Conservation (phyloP, 2,113 vertebrate species). For the Dendrocopos noguchii region DNA sequence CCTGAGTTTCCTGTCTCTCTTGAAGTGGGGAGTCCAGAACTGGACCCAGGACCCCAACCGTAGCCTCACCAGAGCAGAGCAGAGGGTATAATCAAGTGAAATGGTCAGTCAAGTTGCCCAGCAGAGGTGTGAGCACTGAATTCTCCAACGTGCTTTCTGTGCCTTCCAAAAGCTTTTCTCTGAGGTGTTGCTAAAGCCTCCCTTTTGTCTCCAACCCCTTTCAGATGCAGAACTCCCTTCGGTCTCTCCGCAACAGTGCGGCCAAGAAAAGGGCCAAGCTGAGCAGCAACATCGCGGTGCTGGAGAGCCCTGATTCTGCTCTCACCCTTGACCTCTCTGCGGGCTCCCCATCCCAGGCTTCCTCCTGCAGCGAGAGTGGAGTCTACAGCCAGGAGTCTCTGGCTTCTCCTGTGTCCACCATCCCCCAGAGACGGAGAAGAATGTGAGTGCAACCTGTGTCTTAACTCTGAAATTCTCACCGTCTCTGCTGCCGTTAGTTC, state of each 20-base stretch:
- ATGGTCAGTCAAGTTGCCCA: no score
- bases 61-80: no score
- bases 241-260: constrained; percentile 87
- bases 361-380: constrained; percentile 84
- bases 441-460: constrained; percentile 30
- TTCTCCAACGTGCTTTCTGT: no score
- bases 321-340: constrained; percentile 74
- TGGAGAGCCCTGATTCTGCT: constrained; percentile 85
- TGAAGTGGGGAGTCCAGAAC: no score
- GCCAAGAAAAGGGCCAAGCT: constrained; percentile 92
- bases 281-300: constrained; percentile 77
- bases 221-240: constrained; percentile 91
- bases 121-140: no score
- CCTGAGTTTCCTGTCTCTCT: no score
- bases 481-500: neutral
- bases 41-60: no score
- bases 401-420: constrained; percentile 75
- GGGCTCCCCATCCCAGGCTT: constrained; percentile 76
- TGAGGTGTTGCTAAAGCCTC: neutral
- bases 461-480: accelerated
- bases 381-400: constrained; percentile 78
- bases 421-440: constrained; percentile 64
- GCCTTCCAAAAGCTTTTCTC: no score
- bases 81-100: no score
- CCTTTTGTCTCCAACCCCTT: neutral